phyloP scores from a whole-genome alignment of 2,888 invertebrate species.

The Spodoptera exigua region DNA sequence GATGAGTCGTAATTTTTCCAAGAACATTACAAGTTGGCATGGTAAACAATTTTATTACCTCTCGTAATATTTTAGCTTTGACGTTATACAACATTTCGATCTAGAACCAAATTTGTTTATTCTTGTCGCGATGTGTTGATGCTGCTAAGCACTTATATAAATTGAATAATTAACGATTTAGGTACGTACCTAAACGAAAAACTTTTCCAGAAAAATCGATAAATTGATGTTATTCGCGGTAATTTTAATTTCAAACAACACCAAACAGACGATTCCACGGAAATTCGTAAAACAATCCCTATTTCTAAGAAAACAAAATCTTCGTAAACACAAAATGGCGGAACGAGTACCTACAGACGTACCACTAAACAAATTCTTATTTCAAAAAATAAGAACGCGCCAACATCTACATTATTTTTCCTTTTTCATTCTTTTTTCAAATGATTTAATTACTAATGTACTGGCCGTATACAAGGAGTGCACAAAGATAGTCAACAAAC shows the following conservation, averaged over 20 bases:
- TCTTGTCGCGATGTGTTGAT: neutral
- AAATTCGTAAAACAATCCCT: too few relatives aligned
- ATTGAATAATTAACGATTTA: too few relatives aligned
- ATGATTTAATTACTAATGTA: conserved; percentile 60
- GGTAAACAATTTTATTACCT: neutral
- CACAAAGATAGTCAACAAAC: conserved; percentile 58
- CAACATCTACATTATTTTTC: conserved; percentile 30
- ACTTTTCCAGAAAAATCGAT: too few relatives aligned
- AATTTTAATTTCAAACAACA: too few relatives aligned
- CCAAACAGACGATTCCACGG: too few relatives aligned
- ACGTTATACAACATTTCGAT: conserved; percentile 19
- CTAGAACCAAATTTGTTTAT: neutral
- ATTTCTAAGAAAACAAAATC: too few relatives aligned
- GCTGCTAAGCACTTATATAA: neutral
- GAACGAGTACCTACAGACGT: too few relatives aligned
- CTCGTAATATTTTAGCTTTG: conserved; percentile 2
- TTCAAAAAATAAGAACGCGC: conserved; percentile 38
- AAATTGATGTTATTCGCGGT: too few relatives aligned
- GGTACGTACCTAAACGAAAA: too few relatives aligned
- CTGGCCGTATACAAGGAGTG: conserved; percentile 43
- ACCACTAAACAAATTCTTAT: conserved; percentile 16
- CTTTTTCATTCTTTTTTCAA: conserved; percentile 49
- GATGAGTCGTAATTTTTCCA: conserved; percentile 1
- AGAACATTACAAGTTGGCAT: conserved; percentile 9
- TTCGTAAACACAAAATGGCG: too few relatives aligned